Evolutionary conservation across 2,797 vertebrate species (phyloP).

Genomic region (Acipenser ruthenus): DNA sequence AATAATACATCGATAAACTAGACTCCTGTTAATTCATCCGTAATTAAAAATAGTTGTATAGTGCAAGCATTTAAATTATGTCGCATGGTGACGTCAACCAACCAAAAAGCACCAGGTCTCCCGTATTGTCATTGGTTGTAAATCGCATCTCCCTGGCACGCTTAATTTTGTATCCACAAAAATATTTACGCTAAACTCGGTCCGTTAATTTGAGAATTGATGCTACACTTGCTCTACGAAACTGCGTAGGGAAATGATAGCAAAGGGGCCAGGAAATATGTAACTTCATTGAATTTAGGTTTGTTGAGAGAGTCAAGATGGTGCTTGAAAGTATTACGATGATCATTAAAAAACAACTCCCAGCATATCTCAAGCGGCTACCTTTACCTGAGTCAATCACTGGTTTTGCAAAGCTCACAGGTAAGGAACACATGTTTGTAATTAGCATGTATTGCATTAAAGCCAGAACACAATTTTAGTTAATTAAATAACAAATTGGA

Average conservation of each 20-base stretch:
- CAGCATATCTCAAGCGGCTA: constrained; percentile 82
- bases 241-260: constrained; percentile 38
- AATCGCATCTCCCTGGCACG: constrained; percentile 1
- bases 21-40: too few relatives aligned
- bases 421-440: constrained; percentile 42
- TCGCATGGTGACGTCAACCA: constrained; percentile 33
- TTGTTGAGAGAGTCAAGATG: constrained; percentile 53
- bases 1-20: too few relatives aligned
- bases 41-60: too few relatives aligned
- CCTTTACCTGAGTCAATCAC: constrained; percentile 84
- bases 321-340: constrained; percentile 76
- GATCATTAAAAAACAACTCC: constrained; percentile 87
- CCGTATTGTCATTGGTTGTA: constrained; percentile 46
- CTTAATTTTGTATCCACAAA: constrained; percentile 39
- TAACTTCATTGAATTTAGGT: constrained; percentile 29
- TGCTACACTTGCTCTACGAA: constrained; percentile 22
- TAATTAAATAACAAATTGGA: too few relatives aligned
- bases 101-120: constrained; percentile 58
- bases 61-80: background rate
- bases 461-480: too few relatives aligned
- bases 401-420: constrained; percentile 82
- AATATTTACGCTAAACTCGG: accelerated
- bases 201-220: constrained; percentile 12
- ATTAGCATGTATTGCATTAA: constrained; percentile 4
- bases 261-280: constrained; percentile 43